Evolutionary conservation across 1,140 invertebrate genomes (phyloP).

Genomic region (Apocrypta bakeri): DNA sequence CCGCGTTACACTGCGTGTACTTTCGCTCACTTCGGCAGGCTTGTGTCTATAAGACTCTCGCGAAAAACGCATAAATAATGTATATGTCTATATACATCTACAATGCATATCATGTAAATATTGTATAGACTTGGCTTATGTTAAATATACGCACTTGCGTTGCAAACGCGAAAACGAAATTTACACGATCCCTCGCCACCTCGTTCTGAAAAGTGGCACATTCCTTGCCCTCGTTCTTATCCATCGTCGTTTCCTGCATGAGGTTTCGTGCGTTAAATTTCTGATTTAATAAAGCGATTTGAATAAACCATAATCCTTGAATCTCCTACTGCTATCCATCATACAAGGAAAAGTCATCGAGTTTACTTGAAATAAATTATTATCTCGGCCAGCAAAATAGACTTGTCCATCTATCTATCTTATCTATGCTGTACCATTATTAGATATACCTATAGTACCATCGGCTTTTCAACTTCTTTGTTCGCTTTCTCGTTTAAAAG

Average conservation of each 20-base stretch:
- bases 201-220: too few relatives aligned
- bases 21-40: too few relatives aligned
- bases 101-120: too few relatives aligned
- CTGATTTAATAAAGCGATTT: slow-evolving; percentile 4
- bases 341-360: slow-evolving; percentile 86
- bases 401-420: slow-evolving; percentile 88
- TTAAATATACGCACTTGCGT: too few relatives aligned
- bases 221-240: slow-evolving; percentile 80
- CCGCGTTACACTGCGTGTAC: too few relatives aligned
- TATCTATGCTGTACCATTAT: slow-evolving; percentile 96
- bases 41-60: too few relatives aligned
- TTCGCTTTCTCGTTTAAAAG: slow-evolving; percentile 89
- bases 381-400: slow-evolving; percentile 97
- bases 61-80: too few relatives aligned
- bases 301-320: slow-evolving; percentile 79
- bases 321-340: slow-evolving; percentile 82
- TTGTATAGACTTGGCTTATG: too few relatives aligned
- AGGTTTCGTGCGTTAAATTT: slow-evolving; percentile 21
- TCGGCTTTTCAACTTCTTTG: slow-evolving; percentile 99
- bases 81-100: too few relatives aligned
- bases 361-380: slow-evolving; percentile 92
- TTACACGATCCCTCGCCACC: too few relatives aligned
- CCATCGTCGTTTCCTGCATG: slow-evolving; percentile 93
- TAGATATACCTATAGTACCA: slow-evolving; percentile 96
- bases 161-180: too few relatives aligned